A percentile compares a stretch with the other conserved stretches of the same genome.
Conservation (phyloP, 2,113 vertebrate genomes). For the Apodemus sylvaticus region DNA sequence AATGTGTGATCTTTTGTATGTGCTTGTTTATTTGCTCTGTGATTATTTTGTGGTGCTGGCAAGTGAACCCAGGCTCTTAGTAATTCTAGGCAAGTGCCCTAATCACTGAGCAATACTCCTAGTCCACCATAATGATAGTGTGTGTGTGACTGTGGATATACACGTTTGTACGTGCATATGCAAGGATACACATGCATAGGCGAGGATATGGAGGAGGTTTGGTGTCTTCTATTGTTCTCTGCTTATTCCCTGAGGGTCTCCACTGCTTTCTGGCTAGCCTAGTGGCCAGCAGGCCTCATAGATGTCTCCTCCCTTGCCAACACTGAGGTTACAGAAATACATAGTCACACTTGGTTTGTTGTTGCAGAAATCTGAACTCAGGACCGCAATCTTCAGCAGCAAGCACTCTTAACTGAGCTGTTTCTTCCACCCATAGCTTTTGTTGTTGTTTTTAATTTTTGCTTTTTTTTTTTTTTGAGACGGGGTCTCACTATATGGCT, state of each 20-base stretch:
- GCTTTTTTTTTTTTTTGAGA: background rate
- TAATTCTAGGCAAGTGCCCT: background rate
- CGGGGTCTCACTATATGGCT: background rate
- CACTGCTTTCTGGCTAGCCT: background rate
- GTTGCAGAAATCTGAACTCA: background rate
- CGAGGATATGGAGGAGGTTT: background rate
- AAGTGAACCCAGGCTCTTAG: background rate
- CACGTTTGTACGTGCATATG: background rate
- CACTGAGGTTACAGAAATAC: background rate
- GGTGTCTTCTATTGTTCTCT: no score
- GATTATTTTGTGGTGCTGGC: background rate
- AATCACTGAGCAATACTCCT: background rate
- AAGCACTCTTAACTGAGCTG: background rate
- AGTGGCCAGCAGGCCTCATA: background rate
- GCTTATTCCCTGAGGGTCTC: background rate
- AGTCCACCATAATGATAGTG: background rate
- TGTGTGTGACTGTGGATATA: background rate
- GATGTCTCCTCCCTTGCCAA: background rate
- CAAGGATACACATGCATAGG: background rate
- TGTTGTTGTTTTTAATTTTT: background rate
- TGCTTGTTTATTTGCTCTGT: background rate
- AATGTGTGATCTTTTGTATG: background rate
- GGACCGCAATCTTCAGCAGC: background rate
- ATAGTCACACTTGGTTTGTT: no score
- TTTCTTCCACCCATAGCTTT: no score